phyloP scores from a whole-genome alignment of 2,888 invertebrate species.

The Oithona nana region DNA sequence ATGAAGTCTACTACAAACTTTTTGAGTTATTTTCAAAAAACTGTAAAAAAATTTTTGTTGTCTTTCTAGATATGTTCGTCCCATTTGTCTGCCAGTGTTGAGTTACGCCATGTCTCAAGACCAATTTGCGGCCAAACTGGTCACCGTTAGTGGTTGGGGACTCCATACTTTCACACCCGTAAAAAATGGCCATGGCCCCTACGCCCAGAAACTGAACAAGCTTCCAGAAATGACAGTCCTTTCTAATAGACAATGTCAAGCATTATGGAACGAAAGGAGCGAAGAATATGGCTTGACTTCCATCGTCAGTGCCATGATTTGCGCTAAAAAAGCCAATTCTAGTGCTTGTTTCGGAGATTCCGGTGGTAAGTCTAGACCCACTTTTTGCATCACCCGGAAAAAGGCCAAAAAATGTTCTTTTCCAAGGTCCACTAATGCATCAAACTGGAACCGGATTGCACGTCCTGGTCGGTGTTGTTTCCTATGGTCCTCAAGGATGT shows the following conservation, averaged over 20 bases:
- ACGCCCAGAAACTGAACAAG: neutral
- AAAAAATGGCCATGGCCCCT: neutral
- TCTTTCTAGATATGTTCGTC: neutral
- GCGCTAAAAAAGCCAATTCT: neutral
- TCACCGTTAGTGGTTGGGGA: neutral
- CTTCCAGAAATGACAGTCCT: neutral
- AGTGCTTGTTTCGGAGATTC: neutral
- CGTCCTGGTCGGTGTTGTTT: neutral
- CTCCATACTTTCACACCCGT: neutral
- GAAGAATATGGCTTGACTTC: neutral
- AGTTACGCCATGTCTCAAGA: neutral
- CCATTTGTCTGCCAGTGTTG: neutral
- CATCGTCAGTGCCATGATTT: neutral
- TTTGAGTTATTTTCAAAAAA: too few relatives aligned
- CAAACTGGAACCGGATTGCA: neutral
- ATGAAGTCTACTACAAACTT: too few relatives aligned
- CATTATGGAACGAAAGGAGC: neutral
- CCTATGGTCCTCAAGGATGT: neutral
- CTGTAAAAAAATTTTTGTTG: too few relatives aligned
- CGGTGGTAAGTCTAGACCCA: neutral
- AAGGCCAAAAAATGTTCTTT: too few relatives aligned
- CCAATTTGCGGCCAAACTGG: neutral
- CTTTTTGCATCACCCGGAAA: too few relatives aligned
- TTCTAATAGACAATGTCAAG: neutral
- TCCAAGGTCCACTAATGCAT: neutral